Conservation (phyloP, 2,113 vertebrate species). For the Myrmecophaga tridactyla region DNA sequence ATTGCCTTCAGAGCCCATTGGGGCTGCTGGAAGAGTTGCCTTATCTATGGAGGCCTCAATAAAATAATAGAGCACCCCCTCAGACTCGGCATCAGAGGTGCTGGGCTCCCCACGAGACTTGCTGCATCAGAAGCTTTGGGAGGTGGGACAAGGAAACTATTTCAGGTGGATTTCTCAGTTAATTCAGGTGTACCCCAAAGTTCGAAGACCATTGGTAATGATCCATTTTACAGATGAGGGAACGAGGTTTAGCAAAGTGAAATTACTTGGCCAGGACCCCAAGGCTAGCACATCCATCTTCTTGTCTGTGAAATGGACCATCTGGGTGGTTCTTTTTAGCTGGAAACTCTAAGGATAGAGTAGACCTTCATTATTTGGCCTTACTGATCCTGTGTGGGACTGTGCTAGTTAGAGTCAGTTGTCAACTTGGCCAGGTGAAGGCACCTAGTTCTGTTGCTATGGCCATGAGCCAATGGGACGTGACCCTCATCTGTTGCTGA, state of each 20-base stretch:
- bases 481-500: no score
- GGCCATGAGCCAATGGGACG: no score
- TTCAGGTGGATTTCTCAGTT: neutral
- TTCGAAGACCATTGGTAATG: neutral
- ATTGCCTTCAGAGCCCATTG: no score
- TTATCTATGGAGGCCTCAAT: rapidly evolving
- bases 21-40: no score
- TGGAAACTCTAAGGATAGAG: neutral
- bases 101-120: rapidly evolving
- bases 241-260: neutral
- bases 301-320: neutral
- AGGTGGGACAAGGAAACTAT: neutral
- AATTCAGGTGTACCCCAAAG: neutral
- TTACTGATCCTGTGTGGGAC: neutral
- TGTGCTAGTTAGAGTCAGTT: no score
- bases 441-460: no score
- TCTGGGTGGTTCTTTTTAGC: neutral
- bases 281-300: neutral
- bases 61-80: no score
- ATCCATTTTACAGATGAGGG: neutral
- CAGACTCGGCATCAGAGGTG: rapidly evolving
- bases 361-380: neutral
- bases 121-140: neutral
- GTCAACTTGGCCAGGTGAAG: no score
- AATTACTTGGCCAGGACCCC: neutral